Percentiles rank a stretch among this genome's conserved stretches.
Evolutionary conservation across 1,140 invertebrate genomes (phyloP).

Genomic region (Cydia amplana): DNA sequence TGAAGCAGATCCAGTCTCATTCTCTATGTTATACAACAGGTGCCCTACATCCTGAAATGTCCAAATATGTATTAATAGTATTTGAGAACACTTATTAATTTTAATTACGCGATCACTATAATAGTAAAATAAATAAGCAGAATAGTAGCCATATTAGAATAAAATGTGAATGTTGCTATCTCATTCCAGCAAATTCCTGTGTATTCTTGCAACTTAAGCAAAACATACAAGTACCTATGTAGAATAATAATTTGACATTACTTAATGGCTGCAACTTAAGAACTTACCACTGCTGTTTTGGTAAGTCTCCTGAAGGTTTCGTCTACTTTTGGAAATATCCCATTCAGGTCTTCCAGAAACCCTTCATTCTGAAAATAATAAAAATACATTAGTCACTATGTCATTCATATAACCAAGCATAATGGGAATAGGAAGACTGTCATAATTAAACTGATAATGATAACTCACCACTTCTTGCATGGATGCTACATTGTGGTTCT

Average conservation of each 20-base stretch:
- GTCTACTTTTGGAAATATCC: constrained; percentile 60
- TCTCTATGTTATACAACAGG: constrained; percentile 56
- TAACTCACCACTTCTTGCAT: constrained; percentile 63
- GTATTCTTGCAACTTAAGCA: too few species aligned
- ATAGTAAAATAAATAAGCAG: too few species aligned
- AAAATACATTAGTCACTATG: neutral
- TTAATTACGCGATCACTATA: too few species aligned
- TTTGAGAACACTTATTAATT: too few species aligned
- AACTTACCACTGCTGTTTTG: constrained; percentile 70
- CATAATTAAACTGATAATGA: neutral
- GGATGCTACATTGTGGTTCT: constrained; percentile 64
- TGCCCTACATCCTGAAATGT: constrained; percentile 60
- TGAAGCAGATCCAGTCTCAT: constrained; percentile 45
- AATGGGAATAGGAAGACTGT: neutral
- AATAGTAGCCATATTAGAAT: too few species aligned
- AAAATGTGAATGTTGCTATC: too few species aligned
- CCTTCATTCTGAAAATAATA: constrained; percentile 58
- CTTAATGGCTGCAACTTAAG: neutral
- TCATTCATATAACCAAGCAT: neutral
- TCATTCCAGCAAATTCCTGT: too few species aligned
- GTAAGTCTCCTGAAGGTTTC: constrained; percentile 66
- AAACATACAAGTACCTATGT: too few species aligned
- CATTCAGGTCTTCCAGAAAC: constrained; percentile 51
- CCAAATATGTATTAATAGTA: neutral
- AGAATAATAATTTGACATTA: too few species aligned